These are phyloP conservation scores for Sebastes aleutianus DNA, from an alignment of 2,797 vertebrate genomes.

Conservation along the genomic window DNA sequence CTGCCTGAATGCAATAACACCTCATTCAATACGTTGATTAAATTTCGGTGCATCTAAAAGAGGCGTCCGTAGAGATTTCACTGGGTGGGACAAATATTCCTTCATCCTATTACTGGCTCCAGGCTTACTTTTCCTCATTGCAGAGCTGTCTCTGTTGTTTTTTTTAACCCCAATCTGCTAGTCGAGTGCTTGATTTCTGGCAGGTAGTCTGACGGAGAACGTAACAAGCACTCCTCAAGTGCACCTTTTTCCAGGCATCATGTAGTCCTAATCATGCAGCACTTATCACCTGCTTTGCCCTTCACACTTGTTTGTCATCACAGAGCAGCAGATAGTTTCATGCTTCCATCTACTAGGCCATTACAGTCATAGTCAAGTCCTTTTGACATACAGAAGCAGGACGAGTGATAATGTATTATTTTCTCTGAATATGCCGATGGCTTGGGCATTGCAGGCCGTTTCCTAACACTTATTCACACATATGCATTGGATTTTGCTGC, in stretches of 20 bases:
- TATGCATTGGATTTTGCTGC: background rate
- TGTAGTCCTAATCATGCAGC: conserved; percentile 46
- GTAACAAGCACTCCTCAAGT: conserved; percentile 31
- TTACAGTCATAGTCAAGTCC: conserved; percentile 6
- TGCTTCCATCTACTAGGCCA: conserved; percentile 7
- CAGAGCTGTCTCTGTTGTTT: background rate
- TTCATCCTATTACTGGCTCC: conserved; percentile 27
- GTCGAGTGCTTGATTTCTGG: conserved; percentile 21
- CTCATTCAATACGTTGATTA: conserved; percentile 69
- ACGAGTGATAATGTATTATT: background rate
- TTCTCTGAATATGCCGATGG: background rate
- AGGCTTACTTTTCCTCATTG: conserved; percentile 30
- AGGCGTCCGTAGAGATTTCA: conserved; percentile 49
- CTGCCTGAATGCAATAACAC: conserved; percentile 58
- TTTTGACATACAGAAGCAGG: background rate
- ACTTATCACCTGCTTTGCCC: conserved; percentile 51
- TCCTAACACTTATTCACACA: background rate
- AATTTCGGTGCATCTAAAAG: conserved; percentile 65
- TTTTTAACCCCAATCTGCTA: background rate
- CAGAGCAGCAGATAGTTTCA: conserved; percentile 22
- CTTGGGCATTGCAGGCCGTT: background rate
- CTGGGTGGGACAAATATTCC: conserved; percentile 42
- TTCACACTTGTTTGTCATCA: conserved; percentile 53
- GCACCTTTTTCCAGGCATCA: conserved; percentile 31
- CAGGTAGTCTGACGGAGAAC: conserved; percentile 20